phyloP scores from a whole-genome alignment of 2,888 invertebrate species.

The Eumacrocentrus americanus region DNA sequence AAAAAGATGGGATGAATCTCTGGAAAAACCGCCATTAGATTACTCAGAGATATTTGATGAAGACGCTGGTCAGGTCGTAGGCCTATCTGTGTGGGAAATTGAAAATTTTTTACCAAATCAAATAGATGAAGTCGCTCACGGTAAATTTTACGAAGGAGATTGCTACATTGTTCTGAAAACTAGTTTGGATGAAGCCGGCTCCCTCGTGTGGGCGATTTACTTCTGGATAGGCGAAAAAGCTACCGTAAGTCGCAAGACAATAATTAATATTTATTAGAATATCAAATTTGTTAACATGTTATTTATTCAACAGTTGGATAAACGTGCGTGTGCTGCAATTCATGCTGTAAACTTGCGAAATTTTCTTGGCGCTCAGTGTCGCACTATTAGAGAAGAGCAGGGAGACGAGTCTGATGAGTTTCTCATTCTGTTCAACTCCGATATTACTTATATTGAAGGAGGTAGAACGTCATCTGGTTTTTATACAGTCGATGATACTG shows the following conservation, averaged over 20 bases:
- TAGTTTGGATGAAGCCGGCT: conserved; percentile 79
- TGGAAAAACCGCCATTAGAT: conserved; percentile 94
- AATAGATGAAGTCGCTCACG: conserved; percentile 91
- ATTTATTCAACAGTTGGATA: conserved; percentile 73
- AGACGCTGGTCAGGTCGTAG: conserved; percentile 91
- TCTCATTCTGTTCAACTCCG: conserved; percentile 85
- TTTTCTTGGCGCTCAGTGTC: conserved; percentile 89
- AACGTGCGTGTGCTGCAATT: conserved; percentile 95
- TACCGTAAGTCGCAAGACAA: conserved; percentile 69
- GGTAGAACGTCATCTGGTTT: conserved; percentile 97
- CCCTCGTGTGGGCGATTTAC: conserved; percentile 93
- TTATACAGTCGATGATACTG: conserved; percentile 92
- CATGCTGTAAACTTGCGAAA: conserved; percentile 98
- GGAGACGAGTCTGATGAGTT: conserved; percentile 97
- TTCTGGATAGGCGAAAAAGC: conserved; percentile 99
- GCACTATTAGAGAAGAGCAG: conserved; percentile 96
- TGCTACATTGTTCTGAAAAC: conserved; percentile 97
- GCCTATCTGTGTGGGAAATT: conserved; percentile 97
- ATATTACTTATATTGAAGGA: conserved; percentile 94
- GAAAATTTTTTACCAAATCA: conserved; percentile 98
- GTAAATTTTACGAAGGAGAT: conserved; percentile 98
- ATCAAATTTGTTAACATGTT: neutral
- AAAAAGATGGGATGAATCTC: conserved; percentile 94
- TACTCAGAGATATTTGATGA: conserved; percentile 98
- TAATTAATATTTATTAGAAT: neutral